Conservation (phyloP, 2,113 vertebrate species). For the Canis aureus region DNA sequence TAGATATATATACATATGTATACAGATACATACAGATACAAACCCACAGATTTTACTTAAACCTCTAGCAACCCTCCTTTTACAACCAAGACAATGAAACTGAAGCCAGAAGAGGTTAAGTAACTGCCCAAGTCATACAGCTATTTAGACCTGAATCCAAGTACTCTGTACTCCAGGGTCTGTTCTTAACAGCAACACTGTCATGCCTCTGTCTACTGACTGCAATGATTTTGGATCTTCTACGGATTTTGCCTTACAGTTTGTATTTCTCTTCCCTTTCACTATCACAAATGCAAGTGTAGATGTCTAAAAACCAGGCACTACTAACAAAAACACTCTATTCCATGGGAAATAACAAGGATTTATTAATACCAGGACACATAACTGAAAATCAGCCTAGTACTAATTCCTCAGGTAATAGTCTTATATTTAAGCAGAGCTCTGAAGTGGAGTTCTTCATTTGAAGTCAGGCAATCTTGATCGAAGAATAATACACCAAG, state of each 20-base stretch:
- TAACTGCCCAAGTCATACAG: background rate
- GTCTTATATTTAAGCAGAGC: background rate
- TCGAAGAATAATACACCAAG: too few relatives aligned
- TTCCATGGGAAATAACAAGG: background rate
- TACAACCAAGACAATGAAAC: conserved; percentile 29
- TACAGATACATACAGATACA: background rate
- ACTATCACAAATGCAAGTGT: background rate
- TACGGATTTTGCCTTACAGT: background rate
- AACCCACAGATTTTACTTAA: background rate
- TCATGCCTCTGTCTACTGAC: background rate
- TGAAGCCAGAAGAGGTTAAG: background rate
- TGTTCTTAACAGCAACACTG: background rate
- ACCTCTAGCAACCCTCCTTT: conserved; percentile 14
- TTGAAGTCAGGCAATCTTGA: background rate
- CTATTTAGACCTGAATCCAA: conserved; percentile 28
- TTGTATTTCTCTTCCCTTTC: background rate
- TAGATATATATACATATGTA: background rate
- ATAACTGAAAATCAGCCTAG: background rate
- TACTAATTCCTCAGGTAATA: background rate
- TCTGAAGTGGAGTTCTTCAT: background rate
- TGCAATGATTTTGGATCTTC: background rate
- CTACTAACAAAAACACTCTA: background rate
- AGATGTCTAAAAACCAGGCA: background rate
- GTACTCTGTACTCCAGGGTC: background rate
- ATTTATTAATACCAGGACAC: background rate